A percentile compares a stretch with the other conserved stretches of the same genome.
phyloP scores from a whole-genome alignment of 1,140 invertebrate genomes.

The Subanguina moxae region DNA sequence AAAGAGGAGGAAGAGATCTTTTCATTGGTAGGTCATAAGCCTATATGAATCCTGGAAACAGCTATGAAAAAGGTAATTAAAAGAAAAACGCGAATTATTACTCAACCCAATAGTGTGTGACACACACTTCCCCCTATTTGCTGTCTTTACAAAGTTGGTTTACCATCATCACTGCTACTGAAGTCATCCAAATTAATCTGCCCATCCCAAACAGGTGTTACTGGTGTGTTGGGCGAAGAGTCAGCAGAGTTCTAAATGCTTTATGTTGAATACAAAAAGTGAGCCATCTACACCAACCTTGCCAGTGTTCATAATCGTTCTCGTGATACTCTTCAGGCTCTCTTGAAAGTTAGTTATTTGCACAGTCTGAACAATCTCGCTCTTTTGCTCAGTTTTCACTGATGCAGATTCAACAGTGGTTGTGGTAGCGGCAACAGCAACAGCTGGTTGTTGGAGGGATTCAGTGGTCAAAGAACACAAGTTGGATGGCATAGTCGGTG shows the following conservation, averaged over 20 bases:
- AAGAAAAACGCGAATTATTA: too few relatives aligned
- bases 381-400: neutral
- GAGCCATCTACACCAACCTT: neutral
- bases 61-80: too few relatives aligned
- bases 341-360: neutral
- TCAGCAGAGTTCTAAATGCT: neutral
- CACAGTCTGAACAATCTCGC: neutral
- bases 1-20: too few relatives aligned
- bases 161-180: constrained; percentile 39
- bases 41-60: too few relatives aligned
- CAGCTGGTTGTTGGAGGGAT: too few relatives aligned
- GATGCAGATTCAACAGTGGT: neutral
- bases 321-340: neutral
- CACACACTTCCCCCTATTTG: too few relatives aligned
- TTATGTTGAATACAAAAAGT: neutral
- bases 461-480: too few relatives aligned
- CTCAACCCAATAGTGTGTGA: too few relatives aligned
- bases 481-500: neutral
- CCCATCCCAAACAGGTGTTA: constrained; percentile 37
- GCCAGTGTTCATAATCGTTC: neutral
- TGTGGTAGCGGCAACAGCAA: too few relatives aligned
- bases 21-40: too few relatives aligned
- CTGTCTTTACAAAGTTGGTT: too few relatives aligned
- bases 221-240: constrained; percentile 20
- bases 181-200: constrained; percentile 39